Base-by-base conservation (phyloP, 2,113 vertebrate species). In the Alouatta palliata region DNA sequence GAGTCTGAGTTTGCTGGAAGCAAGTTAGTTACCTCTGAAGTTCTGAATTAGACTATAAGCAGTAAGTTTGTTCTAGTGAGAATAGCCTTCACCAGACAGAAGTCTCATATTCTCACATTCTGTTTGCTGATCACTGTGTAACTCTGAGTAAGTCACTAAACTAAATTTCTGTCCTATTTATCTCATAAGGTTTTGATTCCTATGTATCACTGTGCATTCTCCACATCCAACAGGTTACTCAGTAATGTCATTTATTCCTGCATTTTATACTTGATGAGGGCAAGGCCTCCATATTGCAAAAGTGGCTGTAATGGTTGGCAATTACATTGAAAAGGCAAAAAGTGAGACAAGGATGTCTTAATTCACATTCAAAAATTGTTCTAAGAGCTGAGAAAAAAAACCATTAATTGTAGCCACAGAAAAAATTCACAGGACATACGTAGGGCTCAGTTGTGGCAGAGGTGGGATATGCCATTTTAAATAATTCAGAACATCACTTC, bases 291-390 rank as follows among this genome's bases (percentile, higher is more conserved):
- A 52, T 17, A 83, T 3, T 70, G 11, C 11, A 75, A 68, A n/a
- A 95, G 32, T 87, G 66, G 37, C 43, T 49, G 32, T 86, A 92
- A 95, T 47, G 16, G 9, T 81, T 40, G 58, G 30, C 17, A 54
- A 71, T 32, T 70, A 76, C 93, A 64, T 97, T 52, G 8, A 40
- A 86, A 76, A 76, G 37, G 54, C 79, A 8, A 68, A 83, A 66
- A 73, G 2, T 54, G 40, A 79, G 35, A 87, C 8, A 81, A 40
- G 2, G 27, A 83, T 76, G 5, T 7, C 64, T 92, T 83, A 90
- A 96, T 92, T 52, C 43, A 87, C 54, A 66, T 91, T 80, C 37
- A 71, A 95, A 90, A 77, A 47, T 66, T n/a, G 9, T 87, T 92
- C n/a, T 35, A 54, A 94, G 79, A 94, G 1, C 13, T 35, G 81